Conservation (phyloP, 92 coral and sea anemone species). For the Porites evermanni region DNA sequence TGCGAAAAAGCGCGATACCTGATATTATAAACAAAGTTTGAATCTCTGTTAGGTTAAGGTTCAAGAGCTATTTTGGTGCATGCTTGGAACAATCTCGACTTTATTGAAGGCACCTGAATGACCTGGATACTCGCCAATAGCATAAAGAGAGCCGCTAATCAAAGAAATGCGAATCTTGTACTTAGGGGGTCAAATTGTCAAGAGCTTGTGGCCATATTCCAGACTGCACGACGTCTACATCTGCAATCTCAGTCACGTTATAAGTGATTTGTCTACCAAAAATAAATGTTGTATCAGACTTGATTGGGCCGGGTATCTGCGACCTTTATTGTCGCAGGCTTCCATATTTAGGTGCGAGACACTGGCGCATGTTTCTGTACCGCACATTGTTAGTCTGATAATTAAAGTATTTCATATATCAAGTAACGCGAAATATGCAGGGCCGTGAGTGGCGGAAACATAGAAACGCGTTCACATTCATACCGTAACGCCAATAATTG, state of each 20-base stretch:
- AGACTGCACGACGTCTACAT: slow-evolving; percentile 19
- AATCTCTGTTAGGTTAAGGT: slow-evolving; percentile 12
- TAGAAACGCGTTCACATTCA: too few relatives aligned
- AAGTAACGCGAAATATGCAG: too few relatives aligned
- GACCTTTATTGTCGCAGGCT: slow-evolving; percentile 13
- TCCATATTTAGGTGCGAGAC: not conserved
- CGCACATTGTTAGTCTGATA: too few relatives aligned
- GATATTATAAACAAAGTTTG: slow-evolving; percentile 24
- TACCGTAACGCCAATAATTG: too few relatives aligned
- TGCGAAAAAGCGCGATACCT: slow-evolving; percentile 20
- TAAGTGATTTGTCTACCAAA: slow-evolving; percentile 37
- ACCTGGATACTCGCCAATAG: slow-evolving; percentile 32
- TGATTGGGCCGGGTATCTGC: slow-evolving; percentile 18
- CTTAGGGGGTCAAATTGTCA: slow-evolving; percentile 34
- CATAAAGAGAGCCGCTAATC: slow-evolving; percentile 25
- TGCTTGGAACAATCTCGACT: slow-evolving; percentile 47
- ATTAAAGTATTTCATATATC: too few relatives aligned
- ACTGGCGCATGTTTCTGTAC: too few relatives aligned
- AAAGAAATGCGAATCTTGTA: slow-evolving; percentile 14
- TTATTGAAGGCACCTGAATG: slow-evolving; percentile 3
- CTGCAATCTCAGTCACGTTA: slow-evolving; percentile 4
- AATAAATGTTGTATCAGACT: slow-evolving; percentile 30
- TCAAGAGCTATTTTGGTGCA: slow-evolving; percentile 43
- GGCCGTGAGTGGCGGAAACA: too few relatives aligned
- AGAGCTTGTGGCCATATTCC: slow-evolving; percentile 7